phyloP scores from a whole-genome alignment of 1,140 invertebrate genomes.

The Papilio glaucus region DNA sequence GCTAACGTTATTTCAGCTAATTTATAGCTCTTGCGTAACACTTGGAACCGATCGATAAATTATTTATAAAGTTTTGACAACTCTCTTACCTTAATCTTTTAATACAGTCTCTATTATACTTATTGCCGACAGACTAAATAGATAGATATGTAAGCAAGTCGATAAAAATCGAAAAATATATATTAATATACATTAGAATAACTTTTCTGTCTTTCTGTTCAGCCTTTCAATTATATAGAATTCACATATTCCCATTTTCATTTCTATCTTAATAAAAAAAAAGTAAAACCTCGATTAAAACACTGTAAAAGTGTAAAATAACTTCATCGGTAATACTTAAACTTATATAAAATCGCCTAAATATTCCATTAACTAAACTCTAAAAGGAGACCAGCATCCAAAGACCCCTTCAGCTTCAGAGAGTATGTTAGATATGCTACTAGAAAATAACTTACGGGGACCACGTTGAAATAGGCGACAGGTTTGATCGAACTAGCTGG shows the following conservation, averaged over 20 bases:
- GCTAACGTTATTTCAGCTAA: constrained; percentile 24
- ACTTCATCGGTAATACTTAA: no score
- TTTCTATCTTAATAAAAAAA: no score
- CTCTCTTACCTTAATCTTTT: not conserved
- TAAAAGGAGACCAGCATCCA: not conserved
- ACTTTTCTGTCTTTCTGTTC: no score
- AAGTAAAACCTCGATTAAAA: no score
- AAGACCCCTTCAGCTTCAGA: not conserved
- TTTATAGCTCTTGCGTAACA: constrained; percentile 18
- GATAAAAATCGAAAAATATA: no score
- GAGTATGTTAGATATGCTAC: not conserved
- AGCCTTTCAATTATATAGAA: no score
- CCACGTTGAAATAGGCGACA: not conserved
- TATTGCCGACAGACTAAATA: no score
- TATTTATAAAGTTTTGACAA: not conserved
- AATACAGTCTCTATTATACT: not conserved
- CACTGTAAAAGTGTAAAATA: no score
- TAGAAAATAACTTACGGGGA: not conserved
- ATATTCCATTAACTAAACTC: not conserved
- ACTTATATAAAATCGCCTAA: no score
- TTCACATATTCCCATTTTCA: no score
- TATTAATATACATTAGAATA: no score
- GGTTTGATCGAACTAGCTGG: not conserved
- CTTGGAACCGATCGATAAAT: constrained; percentile 2
- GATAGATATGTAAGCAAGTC: no score